phyloP scores from a whole-genome alignment of 1,140 invertebrate species.

The Leptinotarsa undecemlineata region DNA sequence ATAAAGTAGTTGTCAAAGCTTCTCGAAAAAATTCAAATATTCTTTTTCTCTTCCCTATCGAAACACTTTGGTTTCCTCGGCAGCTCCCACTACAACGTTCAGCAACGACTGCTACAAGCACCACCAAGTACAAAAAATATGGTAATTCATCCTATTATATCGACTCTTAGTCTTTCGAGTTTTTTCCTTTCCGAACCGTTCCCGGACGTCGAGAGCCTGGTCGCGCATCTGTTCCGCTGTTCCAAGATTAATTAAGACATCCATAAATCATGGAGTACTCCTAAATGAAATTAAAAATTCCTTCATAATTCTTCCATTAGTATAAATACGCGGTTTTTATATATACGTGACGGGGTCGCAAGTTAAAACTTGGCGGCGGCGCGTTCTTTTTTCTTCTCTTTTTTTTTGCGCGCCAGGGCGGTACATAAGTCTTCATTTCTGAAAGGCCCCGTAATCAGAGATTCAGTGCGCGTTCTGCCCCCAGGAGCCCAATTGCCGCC shows the following conservation, averaged over 20 bases:
- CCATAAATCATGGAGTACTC: conserved; percentile 43
- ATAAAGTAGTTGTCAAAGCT: too few species aligned
- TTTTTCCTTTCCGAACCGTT: not conserved
- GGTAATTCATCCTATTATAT: conserved; percentile 26
- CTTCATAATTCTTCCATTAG: conserved; percentile 45
- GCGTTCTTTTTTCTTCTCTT: conserved; percentile 17
- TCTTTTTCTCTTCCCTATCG: too few species aligned
- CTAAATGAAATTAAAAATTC: conserved; percentile 45
- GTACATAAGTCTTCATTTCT: conserved; percentile 40
- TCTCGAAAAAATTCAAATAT: too few species aligned
- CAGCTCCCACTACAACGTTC: not conserved
- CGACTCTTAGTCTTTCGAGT: conserved; percentile 12
- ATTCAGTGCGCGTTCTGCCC: conserved; percentile 32
- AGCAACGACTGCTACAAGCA: not conserved
- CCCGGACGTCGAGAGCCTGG: conserved; percentile 16
- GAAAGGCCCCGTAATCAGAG: conserved; percentile 24
- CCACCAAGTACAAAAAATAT: conserved; percentile 21
- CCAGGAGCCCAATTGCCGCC: conserved; percentile 32
- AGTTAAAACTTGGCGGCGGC: not conserved
- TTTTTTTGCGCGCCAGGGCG: not conserved
- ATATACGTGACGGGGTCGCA: conserved; percentile 1
- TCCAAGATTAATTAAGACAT: conserved; percentile 44
- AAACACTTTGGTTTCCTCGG: too few species aligned
- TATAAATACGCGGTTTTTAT: conserved; percentile 37
- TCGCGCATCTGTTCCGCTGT: conserved; percentile 38